Evolutionary conservation across 2,113 vertebrate genomes (phyloP), one percentile per base, ranked within the genome.

Genomic region (Oriolus oriolus): DNA sequence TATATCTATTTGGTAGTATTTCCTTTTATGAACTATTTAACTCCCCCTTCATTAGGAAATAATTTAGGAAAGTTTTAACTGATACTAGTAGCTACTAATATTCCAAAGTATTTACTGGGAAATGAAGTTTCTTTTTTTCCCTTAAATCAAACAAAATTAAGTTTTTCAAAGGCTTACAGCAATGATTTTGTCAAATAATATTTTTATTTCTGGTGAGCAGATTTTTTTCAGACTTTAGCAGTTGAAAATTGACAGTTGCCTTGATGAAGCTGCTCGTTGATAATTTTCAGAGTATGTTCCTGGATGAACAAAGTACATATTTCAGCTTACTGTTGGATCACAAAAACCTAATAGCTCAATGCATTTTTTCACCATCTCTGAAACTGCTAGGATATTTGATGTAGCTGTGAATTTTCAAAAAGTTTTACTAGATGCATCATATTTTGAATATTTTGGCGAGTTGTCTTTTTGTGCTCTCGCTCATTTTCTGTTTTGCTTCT

Each of bases 401-500:
- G 15, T 42, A 53, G n/a, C n/a, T 73, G 3, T 37, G 6, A 61
- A 7, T 61, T 76, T 87, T 70, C 8, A 54, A 61, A 74, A 22
- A 7, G 13, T 45, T 78, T 91, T 44, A 33, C 28, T 57, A 82
- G 8, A 31, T 52, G 27, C 35, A 6, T 59, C 42, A 13, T 20
- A 70, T 52, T 87, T 69, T 60, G 39, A 59, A 33, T 70, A 13
- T 63, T 65, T 61, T 60, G 41, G 27, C 2, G 10, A 33, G 59
- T 19, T 78, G 52, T 23, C 14, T 19, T 49, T 71, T 33, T 21
- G 45, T 53, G 4, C 71, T 64, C 45, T 44, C 60, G 57, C 42
- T 97, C 70, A 95, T 66, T 94, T 98, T 90, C 37, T 75, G 35
- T 74, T 97, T 74, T 65, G 11, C 31, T 12, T 94, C 89, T 75